Base-by-base conservation (phyloP, 1,140 invertebrate species). In the Trichoplusia ni region DNA sequence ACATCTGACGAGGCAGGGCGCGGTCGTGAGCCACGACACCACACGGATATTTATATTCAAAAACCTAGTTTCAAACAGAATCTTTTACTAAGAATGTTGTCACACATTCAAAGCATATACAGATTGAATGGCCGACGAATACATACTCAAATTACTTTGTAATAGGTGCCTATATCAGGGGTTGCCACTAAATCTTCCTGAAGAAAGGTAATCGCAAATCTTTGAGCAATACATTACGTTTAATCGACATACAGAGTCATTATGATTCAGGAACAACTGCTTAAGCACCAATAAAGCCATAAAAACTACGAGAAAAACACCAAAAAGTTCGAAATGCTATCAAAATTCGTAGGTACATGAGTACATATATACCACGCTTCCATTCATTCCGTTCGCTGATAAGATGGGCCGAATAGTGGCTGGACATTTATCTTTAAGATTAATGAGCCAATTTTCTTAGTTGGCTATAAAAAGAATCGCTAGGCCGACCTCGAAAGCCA, bases 371-470 rank as follows among this genome's bases (percentile, higher is more conserved):
- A 83, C 73, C 73, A 82, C 77, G 82, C 71, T 78, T 76, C 69
- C 84, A 84, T 86, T 84, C 74, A 77, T 77, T 83, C 77, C 59
- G 71, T 60, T 70, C 47, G 71, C 85, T 86, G 88, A 90, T 90
- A 90, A 88, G 82, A 79, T 76, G 79, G 79, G 72, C 79, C 81
- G 82, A 89, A 88, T 88, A 89, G 86, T 83, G 79, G 76, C 78
- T 81, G 73, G 76, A 82, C 86, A 87, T 90, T 87, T 89, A 90
- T 90, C 88, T 90, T 86, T 72, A 82, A 90, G 88, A 90, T 89
- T 89, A 90, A 90, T 87, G 88, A 89, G 84, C 84, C 88, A 90
- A 90, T 90, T 90, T 90, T 90, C 88, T 90, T 90, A 86, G 88
- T 87, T 82, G 82, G 77, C 88, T 77, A 89, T 90, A 90, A 89